phyloP scores from a whole-genome alignment of 2,113 vertebrate species.

The Xenopus tropicalis region DNA sequence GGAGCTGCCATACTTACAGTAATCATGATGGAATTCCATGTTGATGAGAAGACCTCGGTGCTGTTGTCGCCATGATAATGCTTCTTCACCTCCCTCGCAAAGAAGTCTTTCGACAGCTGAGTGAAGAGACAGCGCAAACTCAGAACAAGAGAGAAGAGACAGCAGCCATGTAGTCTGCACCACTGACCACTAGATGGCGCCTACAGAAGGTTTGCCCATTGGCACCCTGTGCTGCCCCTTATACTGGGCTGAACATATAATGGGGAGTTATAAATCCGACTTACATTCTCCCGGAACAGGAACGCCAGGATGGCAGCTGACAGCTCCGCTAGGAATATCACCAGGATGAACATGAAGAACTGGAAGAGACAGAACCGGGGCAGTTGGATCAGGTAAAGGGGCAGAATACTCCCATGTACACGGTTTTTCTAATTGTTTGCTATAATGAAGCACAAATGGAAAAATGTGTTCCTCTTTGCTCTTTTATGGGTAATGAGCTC shows the following conservation, averaged over 20 bases:
- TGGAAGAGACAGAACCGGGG: conserved; percentile 52
- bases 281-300: conserved; percentile 88
- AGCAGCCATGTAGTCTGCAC: no score
- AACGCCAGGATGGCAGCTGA: conserved; percentile 89
- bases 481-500: no score
- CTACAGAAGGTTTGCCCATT: no score
- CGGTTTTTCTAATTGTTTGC: no score
- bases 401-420: background rate
- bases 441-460: no score
- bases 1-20: conserved; percentile 69
- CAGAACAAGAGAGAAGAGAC: no score
- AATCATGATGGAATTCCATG: conserved; percentile 92
- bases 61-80: conserved; percentile 83
- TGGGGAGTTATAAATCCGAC: conserved; percentile 49
- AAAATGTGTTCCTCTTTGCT: no score
- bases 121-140: conserved; percentile 6
- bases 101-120: conserved; percentile 87
- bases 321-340: conserved; percentile 91
- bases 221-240: no score
- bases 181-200: no score
- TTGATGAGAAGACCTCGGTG: conserved; percentile 79
- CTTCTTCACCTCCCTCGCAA: conserved; percentile 82
- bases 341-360: conserved; percentile 93
- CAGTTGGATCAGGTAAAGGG: background rate
- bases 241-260: background rate